These are phyloP conservation scores for Lithophane ornitopus DNA, from an alignment of 2,888 invertebrate species.

Conservation along the genomic window DNA sequence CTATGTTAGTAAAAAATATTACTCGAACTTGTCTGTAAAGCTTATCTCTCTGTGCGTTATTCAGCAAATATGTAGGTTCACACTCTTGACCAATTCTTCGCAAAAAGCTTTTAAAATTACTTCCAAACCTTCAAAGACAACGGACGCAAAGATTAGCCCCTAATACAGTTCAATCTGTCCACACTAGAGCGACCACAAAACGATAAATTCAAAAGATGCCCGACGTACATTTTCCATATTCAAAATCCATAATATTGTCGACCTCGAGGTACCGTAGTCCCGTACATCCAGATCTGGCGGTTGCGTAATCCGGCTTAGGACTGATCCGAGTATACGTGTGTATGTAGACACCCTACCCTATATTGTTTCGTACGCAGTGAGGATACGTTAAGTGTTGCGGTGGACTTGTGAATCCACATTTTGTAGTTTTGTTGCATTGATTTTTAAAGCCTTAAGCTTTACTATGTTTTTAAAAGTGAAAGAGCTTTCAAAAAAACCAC, in stretches of 20 bases:
- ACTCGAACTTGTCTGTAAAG: not conserved
- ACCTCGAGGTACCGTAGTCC: slow-evolving; percentile 72
- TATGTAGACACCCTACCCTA: slow-evolving; percentile 71
- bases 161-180: slow-evolving; percentile 17
- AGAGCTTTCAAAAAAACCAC: not conserved
- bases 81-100: not conserved
- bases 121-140: not conserved
- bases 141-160: not conserved
- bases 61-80: not conserved
- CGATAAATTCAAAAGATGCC: slow-evolving; percentile 61
- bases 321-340: slow-evolving; percentile 78
- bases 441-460: not conserved
- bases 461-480: not conserved
- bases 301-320: slow-evolving; percentile 88
- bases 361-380: slow-evolving; percentile 65
- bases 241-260: slow-evolving; percentile 82
- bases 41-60: not conserved
- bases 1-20: not conserved
- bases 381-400: slow-evolving; percentile 12
- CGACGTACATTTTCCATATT: slow-evolving; percentile 71
- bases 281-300: slow-evolving; percentile 83
- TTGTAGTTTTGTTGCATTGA: not conserved
- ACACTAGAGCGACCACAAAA: slow-evolving; percentile 48
- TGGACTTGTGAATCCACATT: slow-evolving; percentile 6
- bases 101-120: not conserved